Evolutionary conservation across 2,888 invertebrate genomes (phyloP).

Genomic region (Penaeus monodon): DNA sequence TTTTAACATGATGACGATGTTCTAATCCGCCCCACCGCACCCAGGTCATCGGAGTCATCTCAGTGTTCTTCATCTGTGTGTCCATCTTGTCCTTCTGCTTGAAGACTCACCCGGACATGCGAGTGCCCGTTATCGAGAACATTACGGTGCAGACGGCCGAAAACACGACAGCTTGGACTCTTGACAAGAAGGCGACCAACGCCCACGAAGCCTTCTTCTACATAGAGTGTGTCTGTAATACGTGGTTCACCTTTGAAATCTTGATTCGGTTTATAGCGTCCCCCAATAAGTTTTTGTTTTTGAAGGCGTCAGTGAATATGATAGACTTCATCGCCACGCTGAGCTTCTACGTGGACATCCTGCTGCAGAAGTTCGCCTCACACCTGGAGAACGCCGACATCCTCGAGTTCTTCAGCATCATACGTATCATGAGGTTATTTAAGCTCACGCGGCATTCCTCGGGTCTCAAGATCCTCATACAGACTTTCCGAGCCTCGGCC

Average conservation of each 20-base stretch:
- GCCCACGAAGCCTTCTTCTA: constrained; percentile 98
- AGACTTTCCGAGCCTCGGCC: constrained; percentile 89
- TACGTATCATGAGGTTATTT: constrained; percentile 96
- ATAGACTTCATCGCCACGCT: constrained; percentile 99
- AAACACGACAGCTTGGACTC: constrained; percentile 83
- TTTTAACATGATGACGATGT: too few species aligned
- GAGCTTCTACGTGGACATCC: constrained; percentile 96
- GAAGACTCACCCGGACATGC: constrained; percentile 99
- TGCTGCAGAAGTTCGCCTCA: constrained; percentile 88
- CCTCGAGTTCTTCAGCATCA: constrained; percentile 96
- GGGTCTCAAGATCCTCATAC: constrained; percentile 97
- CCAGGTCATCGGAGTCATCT: constrained; percentile 97
- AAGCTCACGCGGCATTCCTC: constrained; percentile 97
- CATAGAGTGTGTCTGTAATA: constrained; percentile 97
- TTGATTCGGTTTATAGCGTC: constrained; percentile 91
- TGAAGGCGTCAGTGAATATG: constrained; percentile 96
- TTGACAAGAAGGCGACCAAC: constrained; percentile 90
- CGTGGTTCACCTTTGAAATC: constrained; percentile 99
- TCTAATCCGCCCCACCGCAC: background rate
- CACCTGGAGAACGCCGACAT: constrained; percentile 95
- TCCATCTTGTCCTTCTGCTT: constrained; percentile 99
- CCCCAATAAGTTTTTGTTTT: constrained; percentile 93
- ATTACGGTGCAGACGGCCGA: constrained; percentile 82
- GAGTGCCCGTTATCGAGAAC: constrained; percentile 85
- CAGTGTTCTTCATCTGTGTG: constrained; percentile 99